Conservation (phyloP, 2,888 invertebrate species). For the Patella depressa region DNA sequence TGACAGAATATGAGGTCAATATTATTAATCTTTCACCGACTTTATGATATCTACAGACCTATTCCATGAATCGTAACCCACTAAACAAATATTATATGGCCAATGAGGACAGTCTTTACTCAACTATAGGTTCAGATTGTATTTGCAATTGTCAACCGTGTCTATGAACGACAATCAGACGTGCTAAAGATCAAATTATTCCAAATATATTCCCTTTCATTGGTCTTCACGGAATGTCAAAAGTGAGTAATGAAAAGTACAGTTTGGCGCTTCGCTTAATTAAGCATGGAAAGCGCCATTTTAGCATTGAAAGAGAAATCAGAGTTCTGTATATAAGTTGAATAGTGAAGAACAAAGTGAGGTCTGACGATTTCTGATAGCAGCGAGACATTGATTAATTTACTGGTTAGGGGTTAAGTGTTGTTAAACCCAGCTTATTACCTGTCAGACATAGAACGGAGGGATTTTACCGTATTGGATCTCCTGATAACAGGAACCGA, state of each 20-base stretch:
- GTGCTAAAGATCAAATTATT: conserved; percentile 10
- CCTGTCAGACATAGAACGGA: conserved; percentile 1
- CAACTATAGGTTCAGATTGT: too few species aligned
- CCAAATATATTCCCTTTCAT: conserved; percentile 10
- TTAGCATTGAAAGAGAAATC: neutral
- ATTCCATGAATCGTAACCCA: too few species aligned
- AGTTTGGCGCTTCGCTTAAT: conserved; percentile 6
- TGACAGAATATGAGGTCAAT: too few species aligned
- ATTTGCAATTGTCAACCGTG: too few species aligned
- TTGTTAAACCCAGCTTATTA: conserved; percentile 12
- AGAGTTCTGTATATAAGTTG: neutral
- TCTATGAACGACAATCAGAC: conserved; percentile 8
- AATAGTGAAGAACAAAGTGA: neutral
- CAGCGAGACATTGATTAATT: conserved; percentile 7
- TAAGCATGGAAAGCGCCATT: neutral
- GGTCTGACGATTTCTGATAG: neutral
- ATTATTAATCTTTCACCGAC: too few species aligned
- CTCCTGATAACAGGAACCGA: neutral
- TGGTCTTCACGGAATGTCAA: conserved; percentile 5
- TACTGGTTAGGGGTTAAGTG: conserved; percentile 12
- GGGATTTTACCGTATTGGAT: neutral
- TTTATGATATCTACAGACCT: too few species aligned
- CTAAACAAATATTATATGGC: too few species aligned
- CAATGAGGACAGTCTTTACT: too few species aligned
- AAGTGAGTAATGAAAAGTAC: conserved; percentile 10